Conservation (phyloP, 30 jellyfish, hydroid and myxozoan genomes). For the Turritopsis dohrnii region DNA sequence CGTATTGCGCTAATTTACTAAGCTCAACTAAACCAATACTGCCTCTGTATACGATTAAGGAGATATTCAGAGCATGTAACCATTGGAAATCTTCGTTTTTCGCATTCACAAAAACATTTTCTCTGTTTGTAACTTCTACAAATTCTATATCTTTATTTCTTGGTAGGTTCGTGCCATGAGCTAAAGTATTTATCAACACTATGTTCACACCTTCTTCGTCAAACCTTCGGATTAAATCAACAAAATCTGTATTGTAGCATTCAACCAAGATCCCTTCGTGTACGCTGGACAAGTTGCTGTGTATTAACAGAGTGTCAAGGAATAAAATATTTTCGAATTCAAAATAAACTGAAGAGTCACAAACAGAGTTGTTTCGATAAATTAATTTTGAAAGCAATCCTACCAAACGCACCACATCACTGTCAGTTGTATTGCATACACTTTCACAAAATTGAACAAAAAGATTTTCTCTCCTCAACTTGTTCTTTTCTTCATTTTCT, state of each 20-base stretch:
- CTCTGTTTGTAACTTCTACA: neutral
- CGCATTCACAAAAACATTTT: neutral
- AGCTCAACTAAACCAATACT: neutral
- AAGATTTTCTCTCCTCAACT: neutral
- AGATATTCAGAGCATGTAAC: neutral
- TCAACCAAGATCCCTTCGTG: neutral
- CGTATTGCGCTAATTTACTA: neutral
- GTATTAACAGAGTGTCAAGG: neutral
- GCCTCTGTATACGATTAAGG: neutral
- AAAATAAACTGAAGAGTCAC: neutral
- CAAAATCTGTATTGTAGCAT: neutral
- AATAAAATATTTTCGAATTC: neutral
- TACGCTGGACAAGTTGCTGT: neutral
- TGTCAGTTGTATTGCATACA: neutral
- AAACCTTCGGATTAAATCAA: neutral
- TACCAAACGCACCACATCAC: neutral
- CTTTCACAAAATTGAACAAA: conserved; percentile 3
- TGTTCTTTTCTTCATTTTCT: neutral
- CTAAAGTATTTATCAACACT: neutral
- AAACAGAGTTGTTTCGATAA: neutral
- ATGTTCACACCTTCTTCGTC: neutral
- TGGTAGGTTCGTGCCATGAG: conserved; percentile 2
- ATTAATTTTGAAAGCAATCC: neutral
- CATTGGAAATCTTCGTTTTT: neutral
- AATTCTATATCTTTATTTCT: neutral